These are phyloP conservation scores for Leguminivora glycinivorella DNA, from an alignment of 1,140 invertebrate species.

Conservation along the genomic window DNA sequence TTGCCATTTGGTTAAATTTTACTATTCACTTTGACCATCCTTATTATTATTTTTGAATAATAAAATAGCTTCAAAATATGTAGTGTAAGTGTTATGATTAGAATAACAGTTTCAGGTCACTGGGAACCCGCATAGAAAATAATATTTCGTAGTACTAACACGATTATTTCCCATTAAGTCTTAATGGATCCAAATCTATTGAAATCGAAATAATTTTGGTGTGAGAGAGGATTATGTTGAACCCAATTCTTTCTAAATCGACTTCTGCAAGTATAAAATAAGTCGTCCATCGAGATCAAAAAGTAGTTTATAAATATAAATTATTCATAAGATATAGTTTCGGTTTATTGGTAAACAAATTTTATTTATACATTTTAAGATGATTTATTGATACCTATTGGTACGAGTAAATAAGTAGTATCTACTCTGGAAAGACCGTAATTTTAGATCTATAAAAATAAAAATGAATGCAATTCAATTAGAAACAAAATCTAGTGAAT, in stretches of 20 bases:
- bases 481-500: too few relatives aligned
- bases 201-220: neutral
- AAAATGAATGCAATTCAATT: too few relatives aligned
- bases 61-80: neutral
- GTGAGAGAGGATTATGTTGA: neutral
- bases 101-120: neutral
- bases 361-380: neutral
- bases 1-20: too few relatives aligned
- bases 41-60: neutral
- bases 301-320: neutral
- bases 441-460: too few relatives aligned
- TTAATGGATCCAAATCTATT: conserved; percentile 20
- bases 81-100: neutral
- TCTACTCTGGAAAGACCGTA: neutral
- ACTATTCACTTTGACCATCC: too few relatives aligned
- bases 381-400: neutral
- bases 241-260: neutral
- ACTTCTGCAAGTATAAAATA: neutral
- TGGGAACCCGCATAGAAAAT: neutral
- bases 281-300: neutral
- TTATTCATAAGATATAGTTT: neutral
- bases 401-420: neutral
- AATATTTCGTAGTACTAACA: neutral
- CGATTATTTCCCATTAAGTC: conserved; percentile 17
- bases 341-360: conserved; percentile 1